Conservation (phyloP, 2,113 vertebrate species). For the Eclectus roratus region DNA sequence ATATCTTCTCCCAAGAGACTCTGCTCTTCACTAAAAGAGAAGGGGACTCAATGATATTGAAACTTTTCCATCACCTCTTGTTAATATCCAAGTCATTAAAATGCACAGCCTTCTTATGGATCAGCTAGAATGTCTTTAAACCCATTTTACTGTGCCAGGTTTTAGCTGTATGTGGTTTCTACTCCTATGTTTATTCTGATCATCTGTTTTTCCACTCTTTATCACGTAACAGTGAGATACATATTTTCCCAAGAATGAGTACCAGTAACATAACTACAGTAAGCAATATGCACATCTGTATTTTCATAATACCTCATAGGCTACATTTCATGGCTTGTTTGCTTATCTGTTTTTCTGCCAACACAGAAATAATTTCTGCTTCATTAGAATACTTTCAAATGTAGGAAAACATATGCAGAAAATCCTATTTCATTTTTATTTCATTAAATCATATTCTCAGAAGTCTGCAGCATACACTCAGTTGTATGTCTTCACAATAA, state of each 20-base stretch:
- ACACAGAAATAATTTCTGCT: background rate
- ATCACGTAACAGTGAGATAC: background rate
- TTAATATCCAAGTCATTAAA: background rate
- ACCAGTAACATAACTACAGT: background rate
- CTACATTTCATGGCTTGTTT: background rate
- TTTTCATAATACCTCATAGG: background rate
- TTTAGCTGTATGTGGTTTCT: background rate
- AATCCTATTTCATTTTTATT: background rate
- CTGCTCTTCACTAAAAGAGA: background rate
- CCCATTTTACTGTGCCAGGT: background rate
- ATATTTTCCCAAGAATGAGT: background rate
- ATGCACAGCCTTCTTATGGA: background rate
- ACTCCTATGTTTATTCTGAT: background rate
- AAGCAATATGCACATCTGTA: background rate
- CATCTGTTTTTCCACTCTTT: background rate
- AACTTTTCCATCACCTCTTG: background rate
- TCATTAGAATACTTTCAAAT: slow-evolving; percentile 11
- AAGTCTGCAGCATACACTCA: background rate
- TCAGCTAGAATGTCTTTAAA: background rate
- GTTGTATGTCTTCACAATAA: background rate
- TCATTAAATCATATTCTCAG: background rate
- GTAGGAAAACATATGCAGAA: background rate
- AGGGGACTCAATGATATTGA: background rate
- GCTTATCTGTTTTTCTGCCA: background rate
- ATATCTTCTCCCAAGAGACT: background rate